Evolutionary conservation across 2,797 vertebrate genomes (phyloP).

Genomic region (Meriones psammophilus): DNA sequence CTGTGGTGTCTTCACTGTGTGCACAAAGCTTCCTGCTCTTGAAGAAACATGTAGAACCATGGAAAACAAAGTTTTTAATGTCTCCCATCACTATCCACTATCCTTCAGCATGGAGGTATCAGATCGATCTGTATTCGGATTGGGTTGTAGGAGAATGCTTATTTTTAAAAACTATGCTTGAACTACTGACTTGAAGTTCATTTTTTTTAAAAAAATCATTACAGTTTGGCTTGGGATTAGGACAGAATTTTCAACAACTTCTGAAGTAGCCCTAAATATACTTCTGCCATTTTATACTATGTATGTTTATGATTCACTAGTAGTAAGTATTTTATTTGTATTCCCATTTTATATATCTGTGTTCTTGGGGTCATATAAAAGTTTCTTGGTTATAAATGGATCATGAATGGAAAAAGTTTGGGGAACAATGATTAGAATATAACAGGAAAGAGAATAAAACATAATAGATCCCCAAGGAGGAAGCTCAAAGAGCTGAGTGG

Average conservation of each 20-base stretch:
- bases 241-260: not conserved
- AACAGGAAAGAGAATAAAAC: not conserved
- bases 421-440: not conserved
- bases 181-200: not conserved
- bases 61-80: not conserved
- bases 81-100: not conserved
- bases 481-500: too few species aligned
- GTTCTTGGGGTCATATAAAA: not conserved
- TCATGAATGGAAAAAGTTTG: not conserved
- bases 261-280: not conserved
- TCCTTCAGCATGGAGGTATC: not conserved
- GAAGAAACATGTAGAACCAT: too few species aligned
- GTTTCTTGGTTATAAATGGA: not conserved
- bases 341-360: not conserved
- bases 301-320: not conserved
- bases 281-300: not conserved
- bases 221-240: not conserved
- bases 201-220: not conserved
- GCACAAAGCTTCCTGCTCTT: not conserved
- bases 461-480: rapidly evolving
- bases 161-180: not conserved
- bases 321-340: not conserved
- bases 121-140: not conserved
- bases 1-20: not conserved
- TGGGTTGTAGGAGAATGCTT: not conserved